Evolutionary conservation across 2,888 invertebrate species (phyloP).

Genomic region (Ypsolopha sequella): DNA sequence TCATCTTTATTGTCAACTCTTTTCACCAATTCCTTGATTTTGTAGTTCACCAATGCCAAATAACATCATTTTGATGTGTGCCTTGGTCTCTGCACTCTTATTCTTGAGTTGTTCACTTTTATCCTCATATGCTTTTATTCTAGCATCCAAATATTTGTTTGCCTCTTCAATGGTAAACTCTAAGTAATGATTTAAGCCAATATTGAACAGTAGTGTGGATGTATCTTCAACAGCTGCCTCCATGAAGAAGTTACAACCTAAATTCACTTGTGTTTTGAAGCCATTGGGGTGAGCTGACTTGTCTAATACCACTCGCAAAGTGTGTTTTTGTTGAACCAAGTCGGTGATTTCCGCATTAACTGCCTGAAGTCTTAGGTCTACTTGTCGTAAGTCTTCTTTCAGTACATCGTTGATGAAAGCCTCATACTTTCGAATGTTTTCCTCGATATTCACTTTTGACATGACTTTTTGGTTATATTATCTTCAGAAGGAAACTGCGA

Average conservation of each 20-base stretch:
- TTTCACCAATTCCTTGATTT: constrained; percentile 8
- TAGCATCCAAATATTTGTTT: constrained; percentile 75
- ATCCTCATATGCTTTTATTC: constrained; percentile 74
- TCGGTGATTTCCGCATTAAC: constrained; percentile 79
- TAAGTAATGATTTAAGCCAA: constrained; percentile 82
- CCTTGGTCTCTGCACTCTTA: constrained; percentile 78
- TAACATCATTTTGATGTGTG: constrained; percentile 83
- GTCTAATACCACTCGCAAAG: constrained; percentile 74
- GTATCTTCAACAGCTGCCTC: constrained; percentile 79
- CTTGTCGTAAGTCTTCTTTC: constrained; percentile 75
- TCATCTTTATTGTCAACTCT: too few relatives aligned
- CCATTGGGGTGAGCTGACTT: constrained; percentile 58
- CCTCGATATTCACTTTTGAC: constrained; percentile 26
- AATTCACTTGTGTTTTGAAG: constrained; percentile 72
- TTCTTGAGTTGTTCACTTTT: constrained; percentile 73
- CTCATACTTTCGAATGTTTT: constrained; percentile 69
- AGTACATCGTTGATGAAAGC: constrained; percentile 83
- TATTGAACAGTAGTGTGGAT: constrained; percentile 75
- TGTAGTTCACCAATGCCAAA: constrained; percentile 76
- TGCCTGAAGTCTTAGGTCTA: constrained; percentile 71
- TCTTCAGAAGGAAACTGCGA: too few relatives aligned
- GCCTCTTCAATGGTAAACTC: constrained; percentile 82
- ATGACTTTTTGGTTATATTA: constrained; percentile 18
- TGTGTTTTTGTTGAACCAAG: constrained; percentile 78
- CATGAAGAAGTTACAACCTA: constrained; percentile 88